A percentile compares a stretch with the other conserved stretches of the same genome.
These are phyloP conservation scores for Acronicta psi DNA, from an alignment of 2,888 invertebrate species.

Conservation along the genomic window DNA sequence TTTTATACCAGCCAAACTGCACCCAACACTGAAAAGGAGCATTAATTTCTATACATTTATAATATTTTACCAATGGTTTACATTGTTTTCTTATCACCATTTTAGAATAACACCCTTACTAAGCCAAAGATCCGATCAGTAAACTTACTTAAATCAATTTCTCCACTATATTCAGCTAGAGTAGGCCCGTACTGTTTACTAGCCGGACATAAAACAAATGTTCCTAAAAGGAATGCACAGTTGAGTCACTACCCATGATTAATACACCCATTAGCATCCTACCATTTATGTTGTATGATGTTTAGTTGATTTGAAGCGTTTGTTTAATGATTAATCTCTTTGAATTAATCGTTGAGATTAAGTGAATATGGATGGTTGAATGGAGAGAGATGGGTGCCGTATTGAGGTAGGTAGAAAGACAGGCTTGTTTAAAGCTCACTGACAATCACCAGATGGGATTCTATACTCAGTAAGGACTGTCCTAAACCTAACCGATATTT, in stretches of 20 bases:
- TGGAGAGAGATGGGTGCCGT: conserved; percentile 14
- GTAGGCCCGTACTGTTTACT: conserved; percentile 41
- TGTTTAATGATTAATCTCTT: conserved; percentile 59
- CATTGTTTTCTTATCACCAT: too few relatives aligned
- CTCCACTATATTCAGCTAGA: conserved; percentile 26
- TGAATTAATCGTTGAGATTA: conserved; percentile 49
- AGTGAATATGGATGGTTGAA: conserved; percentile 21
- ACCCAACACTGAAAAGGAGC: too few relatives aligned
- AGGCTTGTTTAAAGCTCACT: neutral
- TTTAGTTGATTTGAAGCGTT: conserved; percentile 54
- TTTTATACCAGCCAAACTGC: too few relatives aligned
- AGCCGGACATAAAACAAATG: conserved; percentile 55
- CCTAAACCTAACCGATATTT: too few relatives aligned
- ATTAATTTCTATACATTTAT: too few relatives aligned
- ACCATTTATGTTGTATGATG: conserved; percentile 52
- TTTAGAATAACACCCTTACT: too few relatives aligned
- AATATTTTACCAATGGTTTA: too few relatives aligned
- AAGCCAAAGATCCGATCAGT: too few relatives aligned
- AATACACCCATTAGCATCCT: conserved; percentile 57
- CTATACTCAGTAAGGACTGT: too few relatives aligned
- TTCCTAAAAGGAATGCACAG: conserved; percentile 46
- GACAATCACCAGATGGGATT: too few relatives aligned
- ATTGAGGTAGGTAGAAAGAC: neutral
- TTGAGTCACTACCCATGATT: conserved; percentile 68
- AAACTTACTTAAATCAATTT: conserved; percentile 15